Percentiles rank a stretch among this genome's conserved stretches.
Evolutionary conservation across 2,113 vertebrate species (phyloP).

Genomic region (Mustela lutreola): DNA sequence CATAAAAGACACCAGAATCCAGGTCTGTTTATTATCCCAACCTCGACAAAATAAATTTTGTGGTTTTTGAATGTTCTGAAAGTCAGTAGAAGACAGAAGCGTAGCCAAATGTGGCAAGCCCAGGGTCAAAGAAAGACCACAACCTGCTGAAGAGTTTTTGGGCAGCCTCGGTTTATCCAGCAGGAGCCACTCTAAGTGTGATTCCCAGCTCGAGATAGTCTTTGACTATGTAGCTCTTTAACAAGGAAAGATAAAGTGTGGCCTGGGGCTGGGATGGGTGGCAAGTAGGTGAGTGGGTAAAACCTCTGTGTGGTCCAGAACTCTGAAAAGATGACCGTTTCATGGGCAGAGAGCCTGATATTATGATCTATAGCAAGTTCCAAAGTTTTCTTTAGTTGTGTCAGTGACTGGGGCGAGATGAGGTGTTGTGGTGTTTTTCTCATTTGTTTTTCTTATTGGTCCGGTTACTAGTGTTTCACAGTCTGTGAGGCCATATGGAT

Average conservation of each 20-base stretch:
- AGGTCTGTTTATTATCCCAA: constrained; percentile 73
- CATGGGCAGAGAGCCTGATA: constrained; percentile 55
- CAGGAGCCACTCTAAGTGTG: constrained; percentile 4
- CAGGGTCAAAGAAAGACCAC: constrained; percentile 68
- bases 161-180: not conserved
- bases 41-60: constrained; percentile 76
- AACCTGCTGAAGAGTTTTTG: constrained; percentile 48
- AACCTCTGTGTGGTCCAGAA: constrained; percentile 71
- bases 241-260: constrained; percentile 57
- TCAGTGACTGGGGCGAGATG: constrained; percentile 68
- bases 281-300: not conserved
- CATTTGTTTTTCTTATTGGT: constrained; percentile 85
- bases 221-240: constrained; percentile 67
- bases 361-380: constrained; percentile 33
- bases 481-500: constrained; percentile 77
- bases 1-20: not conserved
- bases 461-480: constrained; percentile 81
- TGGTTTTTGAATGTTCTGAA: constrained; percentile 78
- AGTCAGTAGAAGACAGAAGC: constrained; percentile 80
- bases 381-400: constrained; percentile 73
- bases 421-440: constrained; percentile 78
- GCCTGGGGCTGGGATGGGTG: not conserved
- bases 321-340: constrained; percentile 54
- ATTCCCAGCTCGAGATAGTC: constrained; percentile 56
- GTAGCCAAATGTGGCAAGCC: constrained; percentile 66